A percentile compares a stretch with the other conserved stretches of the same genome.
phyloP scores from a whole-genome alignment of 2,113 vertebrate species.

The Amblyornis subalaris region DNA sequence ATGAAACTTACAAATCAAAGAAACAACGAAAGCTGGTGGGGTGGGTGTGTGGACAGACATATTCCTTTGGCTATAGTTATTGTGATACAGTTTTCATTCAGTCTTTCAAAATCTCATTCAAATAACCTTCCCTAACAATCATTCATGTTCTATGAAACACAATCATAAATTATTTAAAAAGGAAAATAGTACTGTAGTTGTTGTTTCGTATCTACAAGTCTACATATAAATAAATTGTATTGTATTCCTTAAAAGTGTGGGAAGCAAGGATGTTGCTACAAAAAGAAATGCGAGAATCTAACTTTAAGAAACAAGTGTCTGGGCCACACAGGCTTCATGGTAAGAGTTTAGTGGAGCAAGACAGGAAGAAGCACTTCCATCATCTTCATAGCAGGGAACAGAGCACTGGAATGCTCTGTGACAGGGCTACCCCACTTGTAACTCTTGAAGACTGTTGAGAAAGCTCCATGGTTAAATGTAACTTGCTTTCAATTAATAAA shows the following conservation, averaged over 20 bases:
- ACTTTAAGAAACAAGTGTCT: background rate
- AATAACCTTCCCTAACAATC: background rate
- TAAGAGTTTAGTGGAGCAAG: background rate
- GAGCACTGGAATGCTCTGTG: background rate
- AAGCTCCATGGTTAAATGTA: background rate
- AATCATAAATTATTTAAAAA: background rate
- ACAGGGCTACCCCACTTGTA: background rate
- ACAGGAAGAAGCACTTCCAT: background rate
- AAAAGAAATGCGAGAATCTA: background rate
- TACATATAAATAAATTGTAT: background rate
- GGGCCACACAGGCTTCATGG: background rate
- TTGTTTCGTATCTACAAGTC: background rate
- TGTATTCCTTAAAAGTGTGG: background rate
- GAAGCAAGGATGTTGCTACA: background rate
- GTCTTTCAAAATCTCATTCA: background rate
- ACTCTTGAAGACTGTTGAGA: background rate
- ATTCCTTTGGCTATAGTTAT: background rate
- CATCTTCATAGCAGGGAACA: accelerated
- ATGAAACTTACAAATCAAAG: background rate
- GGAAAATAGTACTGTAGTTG: background rate
- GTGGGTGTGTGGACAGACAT: background rate
- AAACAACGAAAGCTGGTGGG: background rate
- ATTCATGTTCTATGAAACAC: background rate
- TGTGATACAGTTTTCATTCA: background rate
- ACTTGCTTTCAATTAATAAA: background rate